phyloP scores from a whole-genome alignment of 2,888 invertebrate species.

The Uloborus plumipes region DNA sequence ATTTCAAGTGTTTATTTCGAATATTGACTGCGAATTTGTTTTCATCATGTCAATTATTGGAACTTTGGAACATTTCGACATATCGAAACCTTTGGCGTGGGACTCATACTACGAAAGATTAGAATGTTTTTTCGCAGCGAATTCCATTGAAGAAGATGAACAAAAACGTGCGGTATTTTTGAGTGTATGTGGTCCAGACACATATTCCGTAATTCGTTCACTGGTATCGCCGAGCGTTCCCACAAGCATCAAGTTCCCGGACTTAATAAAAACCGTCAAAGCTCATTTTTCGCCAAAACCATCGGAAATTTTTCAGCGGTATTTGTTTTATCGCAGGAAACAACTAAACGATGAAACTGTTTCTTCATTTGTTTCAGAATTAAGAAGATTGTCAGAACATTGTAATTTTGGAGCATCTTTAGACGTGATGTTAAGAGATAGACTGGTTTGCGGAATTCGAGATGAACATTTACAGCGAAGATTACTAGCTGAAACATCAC shows the following conservation, averaged over 20 bases:
- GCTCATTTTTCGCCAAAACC: background rate
- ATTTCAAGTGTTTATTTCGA: too few relatives aligned
- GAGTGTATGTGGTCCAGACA: background rate
- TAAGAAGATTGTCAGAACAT: too few relatives aligned
- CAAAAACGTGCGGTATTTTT: background rate
- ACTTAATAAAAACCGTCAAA: background rate
- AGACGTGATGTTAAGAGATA: too few relatives aligned
- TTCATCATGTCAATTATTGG: background rate
- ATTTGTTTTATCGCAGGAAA: background rate
- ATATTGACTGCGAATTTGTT: background rate
- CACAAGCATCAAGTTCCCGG: background rate
- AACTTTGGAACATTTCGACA: background rate
- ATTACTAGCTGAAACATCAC: background rate
- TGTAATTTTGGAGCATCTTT: too few relatives aligned
- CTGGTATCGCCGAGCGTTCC: background rate
- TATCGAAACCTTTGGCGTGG: background rate
- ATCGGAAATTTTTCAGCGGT: too few relatives aligned
- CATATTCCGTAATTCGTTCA: background rate
- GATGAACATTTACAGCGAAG: too few relatives aligned
- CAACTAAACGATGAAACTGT: background rate
- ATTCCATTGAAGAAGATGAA: background rate
- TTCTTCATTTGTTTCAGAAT: background rate
- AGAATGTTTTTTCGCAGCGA: background rate
- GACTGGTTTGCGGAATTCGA: too few relatives aligned
- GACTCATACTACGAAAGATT: slow-evolving; percentile 1